Evolutionary conservation across 2,888 invertebrate genomes (phyloP).

Genomic region (Yponomeuta evonymella): DNA sequence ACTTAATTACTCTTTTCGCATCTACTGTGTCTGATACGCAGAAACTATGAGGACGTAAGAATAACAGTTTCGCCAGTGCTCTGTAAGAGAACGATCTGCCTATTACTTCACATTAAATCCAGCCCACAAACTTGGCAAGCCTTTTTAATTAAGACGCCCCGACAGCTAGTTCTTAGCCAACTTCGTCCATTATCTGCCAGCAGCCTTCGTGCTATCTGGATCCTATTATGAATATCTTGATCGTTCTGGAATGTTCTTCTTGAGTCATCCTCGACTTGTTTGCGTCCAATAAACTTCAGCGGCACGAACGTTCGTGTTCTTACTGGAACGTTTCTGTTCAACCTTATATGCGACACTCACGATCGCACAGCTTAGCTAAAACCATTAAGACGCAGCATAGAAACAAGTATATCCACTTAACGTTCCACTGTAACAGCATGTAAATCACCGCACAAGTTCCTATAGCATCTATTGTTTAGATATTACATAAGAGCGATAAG

Average conservation of each 20-base stretch:
- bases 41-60: too few relatives aligned
- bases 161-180: too few relatives aligned
- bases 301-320: not conserved
- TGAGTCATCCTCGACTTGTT: not conserved
- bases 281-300: not conserved
- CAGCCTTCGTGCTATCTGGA: too few relatives aligned
- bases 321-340: not conserved
- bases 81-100: too few relatives aligned
- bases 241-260: not conserved
- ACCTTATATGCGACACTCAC: not conserved
- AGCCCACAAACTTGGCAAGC: too few relatives aligned
- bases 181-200: too few relatives aligned
- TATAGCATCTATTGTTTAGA: constrained; percentile 5
- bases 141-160: too few relatives aligned
- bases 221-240: not conserved
- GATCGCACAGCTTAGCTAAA: constrained; percentile 5
- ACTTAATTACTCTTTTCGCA: too few relatives aligned
- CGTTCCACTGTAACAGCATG: constrained; percentile 1
- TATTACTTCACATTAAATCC: too few relatives aligned
- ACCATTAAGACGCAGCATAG: constrained; percentile 1
- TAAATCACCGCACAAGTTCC: constrained; percentile 2
- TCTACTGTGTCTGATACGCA: too few relatives aligned
- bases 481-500: constrained; percentile 9
- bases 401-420: constrained; percentile 12
- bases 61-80: too few relatives aligned